Evolutionary conservation across 2,797 vertebrate genomes (phyloP).

Genomic region (Crocodylus rhombifer): DNA sequence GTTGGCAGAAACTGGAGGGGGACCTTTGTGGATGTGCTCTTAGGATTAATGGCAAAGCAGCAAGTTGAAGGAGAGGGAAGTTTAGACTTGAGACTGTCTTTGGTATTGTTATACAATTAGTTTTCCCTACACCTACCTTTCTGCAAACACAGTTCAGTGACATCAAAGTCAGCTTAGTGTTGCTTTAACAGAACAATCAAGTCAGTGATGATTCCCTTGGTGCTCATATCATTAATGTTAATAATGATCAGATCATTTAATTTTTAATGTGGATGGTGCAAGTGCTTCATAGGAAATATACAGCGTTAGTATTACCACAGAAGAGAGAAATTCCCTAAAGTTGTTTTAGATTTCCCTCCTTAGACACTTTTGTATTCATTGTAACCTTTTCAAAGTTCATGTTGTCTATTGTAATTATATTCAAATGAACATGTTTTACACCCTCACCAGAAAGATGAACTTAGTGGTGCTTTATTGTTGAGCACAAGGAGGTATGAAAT

Average conservation of each 20-base stretch:
- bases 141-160: neutral
- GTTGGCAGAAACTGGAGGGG: too few species aligned
- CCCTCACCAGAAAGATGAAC: neutral
- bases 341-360: neutral
- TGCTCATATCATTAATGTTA: neutral
- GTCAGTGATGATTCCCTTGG: neutral
- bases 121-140: rapidly evolving
- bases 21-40: neutral
- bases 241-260: neutral
- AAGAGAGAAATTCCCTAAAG: neutral
- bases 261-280: neutral
- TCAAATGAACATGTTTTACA: neutral
- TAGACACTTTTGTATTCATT: neutral
- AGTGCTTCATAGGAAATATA: neutral
- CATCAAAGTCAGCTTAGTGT: neutral
- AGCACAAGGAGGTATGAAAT: slow-evolving; percentile 33
- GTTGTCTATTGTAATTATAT: neutral
- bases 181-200: neutral
- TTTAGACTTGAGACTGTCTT: neutral
- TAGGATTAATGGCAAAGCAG: neutral
- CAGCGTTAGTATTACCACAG: neutral
- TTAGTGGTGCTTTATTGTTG: slow-evolving; percentile 22
- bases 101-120: neutral
- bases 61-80: neutral
- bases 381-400: neutral